phyloP scores from a whole-genome alignment of 2,888 invertebrate genomes.

The Protophormia terraenovae region DNA sequence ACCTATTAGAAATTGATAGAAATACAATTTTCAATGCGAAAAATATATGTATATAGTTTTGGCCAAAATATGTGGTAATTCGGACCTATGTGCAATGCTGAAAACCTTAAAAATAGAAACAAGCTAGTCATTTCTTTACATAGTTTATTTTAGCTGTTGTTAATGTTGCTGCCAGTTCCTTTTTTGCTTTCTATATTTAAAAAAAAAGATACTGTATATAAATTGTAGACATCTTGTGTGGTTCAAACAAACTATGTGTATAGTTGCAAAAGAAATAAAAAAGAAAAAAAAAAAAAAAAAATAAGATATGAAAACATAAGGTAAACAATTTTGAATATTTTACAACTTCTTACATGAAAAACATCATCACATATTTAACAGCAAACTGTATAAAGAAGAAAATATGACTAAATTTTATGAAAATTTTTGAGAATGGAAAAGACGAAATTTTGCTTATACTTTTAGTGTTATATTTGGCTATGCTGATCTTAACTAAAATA shows the following conservation, averaged over 20 bases:
- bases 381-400: not conserved
- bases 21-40: too few relatives aligned
- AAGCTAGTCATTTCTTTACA: too few relatives aligned
- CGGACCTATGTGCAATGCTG: too few relatives aligned
- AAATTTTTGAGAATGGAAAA: not conserved
- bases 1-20: too few relatives aligned
- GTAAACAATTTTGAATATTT: slow-evolving; percentile 48
- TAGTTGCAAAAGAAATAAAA: not conserved
- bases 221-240: not conserved
- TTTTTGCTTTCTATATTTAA: not conserved
- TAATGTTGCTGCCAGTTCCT: not conserved
- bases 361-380: slow-evolving; percentile 3
- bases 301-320: not conserved
- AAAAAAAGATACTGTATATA: not conserved
- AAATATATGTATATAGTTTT: too few relatives aligned
- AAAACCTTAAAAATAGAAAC: too few relatives aligned
- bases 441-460: too few relatives aligned
- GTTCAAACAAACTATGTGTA: not conserved
- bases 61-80: too few relatives aligned
- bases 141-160: not conserved
- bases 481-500: too few relatives aligned
- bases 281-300: not conserved
- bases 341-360: slow-evolving; percentile 13
- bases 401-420: not conserved
- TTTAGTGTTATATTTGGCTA: too few relatives aligned